phyloP scores from a whole-genome alignment of 2,888 invertebrate genomes.

The Dryobotodes eremita region DNA sequence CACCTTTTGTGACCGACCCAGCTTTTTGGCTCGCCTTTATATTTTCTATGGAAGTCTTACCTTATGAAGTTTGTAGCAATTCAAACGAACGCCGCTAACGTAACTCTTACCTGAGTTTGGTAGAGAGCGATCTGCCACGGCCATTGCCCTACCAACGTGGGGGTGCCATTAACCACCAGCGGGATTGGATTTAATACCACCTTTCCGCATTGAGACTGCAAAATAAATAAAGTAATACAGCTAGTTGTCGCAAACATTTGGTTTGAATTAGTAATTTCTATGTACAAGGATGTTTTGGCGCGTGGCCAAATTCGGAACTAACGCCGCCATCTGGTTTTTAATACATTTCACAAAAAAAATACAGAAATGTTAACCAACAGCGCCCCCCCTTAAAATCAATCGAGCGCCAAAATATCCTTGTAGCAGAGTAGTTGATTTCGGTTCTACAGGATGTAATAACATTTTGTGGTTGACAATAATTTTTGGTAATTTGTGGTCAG shows the following conservation, averaged over 20 bases:
- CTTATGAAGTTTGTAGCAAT: not conserved
- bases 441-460: constrained; percentile 37
- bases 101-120: constrained; percentile 87
- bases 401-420: not conserved
- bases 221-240: constrained; percentile 43
- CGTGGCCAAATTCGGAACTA: not conserved
- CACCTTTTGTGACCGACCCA: not conserved
- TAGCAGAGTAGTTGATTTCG: not conserved
- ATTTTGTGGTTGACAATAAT: constrained; percentile 49
- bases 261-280: constrained; percentile 40
- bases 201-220: constrained; percentile 87
- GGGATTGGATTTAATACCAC: constrained; percentile 89
- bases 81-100: not conserved
- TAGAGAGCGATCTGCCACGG: constrained; percentile 93
- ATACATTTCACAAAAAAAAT: not conserved
- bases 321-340: not conserved
- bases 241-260: not conserved
- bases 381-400: not conserved
- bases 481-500: constrained; percentile 9
- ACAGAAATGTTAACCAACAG: not conserved
- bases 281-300: not conserved
- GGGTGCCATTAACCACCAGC: constrained; percentile 91
- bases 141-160: constrained; percentile 92
- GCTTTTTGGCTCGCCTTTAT: not conserved
- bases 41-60: not conserved